Base-by-base conservation (phyloP, 2,888 invertebrate species). In the Plagiodera versicolora region DNA sequence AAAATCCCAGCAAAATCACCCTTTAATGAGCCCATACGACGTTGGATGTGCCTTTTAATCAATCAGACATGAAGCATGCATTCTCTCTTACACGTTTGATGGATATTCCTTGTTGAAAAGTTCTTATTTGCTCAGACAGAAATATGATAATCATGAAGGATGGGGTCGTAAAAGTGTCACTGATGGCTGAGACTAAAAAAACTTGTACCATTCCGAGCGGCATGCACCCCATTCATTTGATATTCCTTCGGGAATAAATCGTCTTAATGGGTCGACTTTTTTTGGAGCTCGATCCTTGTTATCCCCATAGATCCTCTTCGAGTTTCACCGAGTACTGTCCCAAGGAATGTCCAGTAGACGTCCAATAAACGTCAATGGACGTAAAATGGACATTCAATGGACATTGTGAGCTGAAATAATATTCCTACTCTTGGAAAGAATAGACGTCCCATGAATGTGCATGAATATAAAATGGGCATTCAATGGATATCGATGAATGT, bases 91-190 rank as follows among this genome's bases (percentile, higher is more conserved):
- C 11, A 32, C 32, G 50, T 47, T 17, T 62, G 56, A 62, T 62
- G 62, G 58, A 58, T 52, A 52, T 62, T 45, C 47, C 52, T 52
- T 58, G 62, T 62, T 56, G 39, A 35, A n/a, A n/a, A 58, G 55
- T 68, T 68, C 67, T 67, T 72, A 72, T 71, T 69, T 70, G 70
- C 67, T 70, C 66, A 71, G 69, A 67, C 64, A 65, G 66, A 73
- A 70, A 70, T 72, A 73, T 73, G 71, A 70, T 72, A 71, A 73
- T 72, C 69, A 62, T 70, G 70, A 73, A 70, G 66, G 68, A 73
- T 68, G 72, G 66, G 67, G 60, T 70, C 73, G 69, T 72, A 72
- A 73, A 73, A 70, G 64, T 69, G 71, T 68, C 71, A 62, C 60
- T 62, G 65, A 67, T 63, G 62, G 68, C 61, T 63, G 60, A 63